Evolutionary conservation across 2,113 vertebrate genomes (phyloP), one percentile per base, ranked within the genome.

Genomic region (Baryphthengus martii): DNA sequence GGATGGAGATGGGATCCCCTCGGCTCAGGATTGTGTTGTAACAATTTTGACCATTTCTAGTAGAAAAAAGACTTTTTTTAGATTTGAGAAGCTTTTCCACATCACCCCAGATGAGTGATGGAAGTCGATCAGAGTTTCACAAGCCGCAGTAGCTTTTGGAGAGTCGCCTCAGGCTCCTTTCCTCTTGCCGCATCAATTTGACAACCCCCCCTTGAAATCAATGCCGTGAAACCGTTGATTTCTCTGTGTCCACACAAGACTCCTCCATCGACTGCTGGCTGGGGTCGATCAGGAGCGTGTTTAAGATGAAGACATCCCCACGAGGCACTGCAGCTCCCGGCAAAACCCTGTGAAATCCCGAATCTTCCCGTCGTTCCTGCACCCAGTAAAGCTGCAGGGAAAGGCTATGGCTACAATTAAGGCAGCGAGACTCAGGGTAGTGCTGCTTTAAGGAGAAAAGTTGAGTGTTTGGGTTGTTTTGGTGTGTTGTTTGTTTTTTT

Each of bases 361-460:
- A 29, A 8, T 68, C 31, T 78, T 67, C 37, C 68, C 5, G 1
- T 33, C 23, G 7, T 56, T 70, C 45, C 66, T 39, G 33, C 62
- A 55, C 49, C 70, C 45, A 73, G 35, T 59, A 37, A 35, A 68
- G 44, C 76, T 10, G 1, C 52, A 35, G 55, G 72, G 40, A 35
- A 68, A 42, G 59, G 59, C 2, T 3, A 17, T 39, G 25, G 62
- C 74, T 49, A 33, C 19, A 17, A 28, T 47, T 63, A 2, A 8
- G 61, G n/a, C 53, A 35, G n/a, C 2, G 4, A 73, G 59, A 47
- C 24, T 40, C 14, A 19, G 7, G 40, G 26, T 62, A 76, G 28
- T 31, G 44, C 50, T 59, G 56, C 73, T 91, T 67, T 87, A 80
- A 90, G 91, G 76, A 92, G 80, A 87, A 91, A 90, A 78, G 47